Evolutionary conservation across 92 coral and sea anemone species (phyloP).

Genomic region (Zoanthus sansibaricus): DNA sequence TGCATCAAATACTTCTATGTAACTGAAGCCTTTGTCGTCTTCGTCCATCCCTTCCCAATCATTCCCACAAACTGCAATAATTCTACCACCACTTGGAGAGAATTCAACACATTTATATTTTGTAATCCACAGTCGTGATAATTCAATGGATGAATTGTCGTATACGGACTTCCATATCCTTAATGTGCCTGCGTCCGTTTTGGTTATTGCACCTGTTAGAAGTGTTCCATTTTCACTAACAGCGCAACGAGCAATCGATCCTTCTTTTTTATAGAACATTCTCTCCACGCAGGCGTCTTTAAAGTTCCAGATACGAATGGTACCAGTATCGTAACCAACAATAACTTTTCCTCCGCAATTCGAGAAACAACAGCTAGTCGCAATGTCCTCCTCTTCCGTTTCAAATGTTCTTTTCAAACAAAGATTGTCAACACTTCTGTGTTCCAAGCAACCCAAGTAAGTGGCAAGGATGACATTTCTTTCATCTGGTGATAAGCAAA

Average conservation of each 20-base stretch:
- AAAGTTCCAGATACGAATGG: conserved; percentile 18
- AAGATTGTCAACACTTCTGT: conserved; percentile 16
- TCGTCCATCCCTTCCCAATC: background rate
- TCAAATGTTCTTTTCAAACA: conserved; percentile 10
- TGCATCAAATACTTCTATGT: background rate
- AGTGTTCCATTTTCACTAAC: conserved; percentile 1
- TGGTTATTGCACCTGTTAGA: background rate
- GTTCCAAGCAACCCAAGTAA: conserved; percentile 6
- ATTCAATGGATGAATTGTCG: background rate
- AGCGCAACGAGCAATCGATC: background rate
- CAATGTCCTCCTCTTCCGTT: background rate
- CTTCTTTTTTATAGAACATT: background rate
- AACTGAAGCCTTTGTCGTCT: background rate
- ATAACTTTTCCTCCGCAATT: background rate
- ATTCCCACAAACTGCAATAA: conserved; percentile 5
- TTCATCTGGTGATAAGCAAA: conserved; percentile 14
- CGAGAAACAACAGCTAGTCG: conserved; percentile 26
- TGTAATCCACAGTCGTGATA: conserved; percentile 5
- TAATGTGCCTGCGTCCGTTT: background rate
- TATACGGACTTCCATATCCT: background rate
- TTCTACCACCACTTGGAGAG: conserved; percentile 6
- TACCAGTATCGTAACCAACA: conserved; percentile 5
- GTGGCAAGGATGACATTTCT: background rate
- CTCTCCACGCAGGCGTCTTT: background rate
- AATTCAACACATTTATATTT: conserved; percentile 9